These are phyloP conservation scores for Bubo bubo DNA, from an alignment of 2,113 vertebrate species.

Conservation along the genomic window DNA sequence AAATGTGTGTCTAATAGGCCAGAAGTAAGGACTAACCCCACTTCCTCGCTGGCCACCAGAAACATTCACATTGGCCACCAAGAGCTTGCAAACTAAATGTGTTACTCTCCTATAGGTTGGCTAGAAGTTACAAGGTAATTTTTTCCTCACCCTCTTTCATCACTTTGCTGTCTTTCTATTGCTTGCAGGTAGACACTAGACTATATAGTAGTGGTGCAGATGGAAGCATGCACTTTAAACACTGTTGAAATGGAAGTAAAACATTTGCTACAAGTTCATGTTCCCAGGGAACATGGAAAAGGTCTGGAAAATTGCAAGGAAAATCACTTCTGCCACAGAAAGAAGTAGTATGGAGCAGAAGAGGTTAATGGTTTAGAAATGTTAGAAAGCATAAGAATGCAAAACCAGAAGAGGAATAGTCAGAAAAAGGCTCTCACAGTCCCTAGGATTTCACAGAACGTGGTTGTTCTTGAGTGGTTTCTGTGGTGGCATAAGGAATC, in stretches of 20 bases:
- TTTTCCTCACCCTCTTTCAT: neutral
- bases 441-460: neutral
- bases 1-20: neutral
- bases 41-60: neutral
- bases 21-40: neutral
- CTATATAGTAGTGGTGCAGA: neutral
- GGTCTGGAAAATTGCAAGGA: neutral
- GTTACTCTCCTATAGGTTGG: neutral
- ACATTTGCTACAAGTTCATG: neutral
- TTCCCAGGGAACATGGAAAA: neutral
- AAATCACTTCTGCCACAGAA: neutral
- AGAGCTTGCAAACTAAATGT: neutral
- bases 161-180: neutral
- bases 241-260: neutral
- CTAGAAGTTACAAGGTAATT: neutral
- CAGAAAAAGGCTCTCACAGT: neutral
- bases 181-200: neutral
- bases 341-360: neutral
- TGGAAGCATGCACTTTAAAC: neutral
- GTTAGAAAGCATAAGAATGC: neutral
- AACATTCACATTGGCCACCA: neutral
- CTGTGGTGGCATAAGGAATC: neutral
- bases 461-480: neutral
- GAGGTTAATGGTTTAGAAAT: neutral
- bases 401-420: neutral